Conservation (phyloP, 2,113 vertebrate genomes). For the Eubucco bourcierii region DNA sequence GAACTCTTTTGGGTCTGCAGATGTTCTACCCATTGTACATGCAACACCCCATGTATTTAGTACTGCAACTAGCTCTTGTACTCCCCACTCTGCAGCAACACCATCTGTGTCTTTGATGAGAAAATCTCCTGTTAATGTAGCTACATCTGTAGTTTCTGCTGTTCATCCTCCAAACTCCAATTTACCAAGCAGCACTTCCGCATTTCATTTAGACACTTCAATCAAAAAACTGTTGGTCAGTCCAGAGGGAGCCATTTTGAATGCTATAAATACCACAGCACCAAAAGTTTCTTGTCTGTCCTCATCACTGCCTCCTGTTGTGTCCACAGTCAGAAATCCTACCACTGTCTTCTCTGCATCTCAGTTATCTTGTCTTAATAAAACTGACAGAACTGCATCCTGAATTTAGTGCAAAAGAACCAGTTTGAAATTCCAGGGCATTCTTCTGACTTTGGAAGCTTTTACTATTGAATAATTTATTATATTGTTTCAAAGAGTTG, state of each 20-base stretch:
- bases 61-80: constrained; percentile 66
- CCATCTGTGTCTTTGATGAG: constrained; percentile 66
- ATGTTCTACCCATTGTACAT: constrained; percentile 79
- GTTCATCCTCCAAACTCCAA: constrained; percentile 52
- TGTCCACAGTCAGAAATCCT: constrained; percentile 74
- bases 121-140: constrained; percentile 55
- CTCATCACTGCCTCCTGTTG: constrained; percentile 73
- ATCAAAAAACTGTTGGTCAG: constrained; percentile 88
- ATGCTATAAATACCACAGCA: constrained; percentile 79
- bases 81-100: constrained; percentile 50
- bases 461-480: constrained; percentile 65
- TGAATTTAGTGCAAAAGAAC: constrained; percentile 72
- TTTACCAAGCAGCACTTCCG: constrained; percentile 69
- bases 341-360: constrained; percentile 69
- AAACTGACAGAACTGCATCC: constrained; percentile 77
- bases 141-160: constrained; percentile 66
- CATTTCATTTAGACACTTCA: constrained; percentile 74
- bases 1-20: constrained; percentile 76
- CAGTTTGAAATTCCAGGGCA: constrained; percentile 73
- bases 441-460: constrained; percentile 69
- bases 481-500: constrained; percentile 54
- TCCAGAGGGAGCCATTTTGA: constrained; percentile 89
- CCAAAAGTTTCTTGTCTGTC: constrained; percentile 68
- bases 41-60: constrained; percentile 77
- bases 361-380: constrained; percentile 74